Evolutionary conservation across 2,113 vertebrate species (phyloP), one percentile per base, ranked within the genome.

Genomic region (Ia io): DNA sequence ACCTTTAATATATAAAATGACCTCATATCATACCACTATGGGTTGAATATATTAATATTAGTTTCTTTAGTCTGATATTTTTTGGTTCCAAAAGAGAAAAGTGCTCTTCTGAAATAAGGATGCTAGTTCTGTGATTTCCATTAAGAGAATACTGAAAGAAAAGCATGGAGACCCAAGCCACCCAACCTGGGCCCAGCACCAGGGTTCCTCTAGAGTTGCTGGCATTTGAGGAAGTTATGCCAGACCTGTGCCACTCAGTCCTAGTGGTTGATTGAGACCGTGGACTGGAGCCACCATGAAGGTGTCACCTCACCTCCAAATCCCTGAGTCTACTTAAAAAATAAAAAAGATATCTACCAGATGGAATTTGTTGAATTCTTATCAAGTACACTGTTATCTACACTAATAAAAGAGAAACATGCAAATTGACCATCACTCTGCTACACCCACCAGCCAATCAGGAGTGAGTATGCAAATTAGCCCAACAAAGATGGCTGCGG

Each of bases 121-220:
- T 76, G 82, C 20, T 76, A 89, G 44, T 67, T 91, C 87, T 96
- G 84, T 78, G 80, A 96, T 96, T 95, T 96, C 88, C 92, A 95
- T 90, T 93, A 95, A 94, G 51, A 80, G 40, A 90, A 32, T 53
- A 44, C 7, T 47, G 56, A 91, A 94, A 84, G 53, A 51, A 42
- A 94, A 95, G 74, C n/a, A 40, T 5, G 61, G 91, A 47, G 49
- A 51, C 51, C 44, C n/a, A 61, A 80, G 11, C 30, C 49, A 83
- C 28, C 32, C 56, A 84, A 77, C 14, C 9, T 70, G 76, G 49
- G 47, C 82, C 70, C 71, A 51, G 61, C 40, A 53, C 35, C 53
- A 35, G 53, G 9, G 25, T 14, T 61, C 61, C 82, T 49, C 84
- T 18, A 63, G 59, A 71, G 88, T 37, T 76, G 63, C 86, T 32